Evolutionary conservation across 2,113 vertebrate species (phyloP).

Genomic region (Crotalus tigris): DNA sequence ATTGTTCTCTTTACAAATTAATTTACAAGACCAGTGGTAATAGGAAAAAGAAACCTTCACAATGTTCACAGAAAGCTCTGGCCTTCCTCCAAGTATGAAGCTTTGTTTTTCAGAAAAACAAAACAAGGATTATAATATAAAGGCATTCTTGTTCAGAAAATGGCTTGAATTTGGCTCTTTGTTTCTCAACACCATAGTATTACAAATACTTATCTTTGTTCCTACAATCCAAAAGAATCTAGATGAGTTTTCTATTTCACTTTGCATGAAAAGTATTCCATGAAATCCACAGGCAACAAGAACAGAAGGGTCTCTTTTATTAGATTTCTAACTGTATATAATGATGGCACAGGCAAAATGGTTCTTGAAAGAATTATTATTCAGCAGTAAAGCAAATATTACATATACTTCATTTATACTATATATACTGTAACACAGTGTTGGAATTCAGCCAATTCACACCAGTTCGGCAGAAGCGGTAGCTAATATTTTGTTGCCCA

Average conservation of each 20-base stretch:
- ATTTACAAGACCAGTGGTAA: neutral
- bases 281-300: neutral
- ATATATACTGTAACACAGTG: neutral
- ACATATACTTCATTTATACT: neutral
- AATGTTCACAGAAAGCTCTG: neutral
- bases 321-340: neutral
- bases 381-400: neutral
- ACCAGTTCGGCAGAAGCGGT: no score
- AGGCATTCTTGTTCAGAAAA: neutral
- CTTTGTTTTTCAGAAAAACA: constrained; percentile 27
- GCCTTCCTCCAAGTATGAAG: neutral
- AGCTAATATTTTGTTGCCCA: no score
- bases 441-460: no score
- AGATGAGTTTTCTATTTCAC: constrained; percentile 17
- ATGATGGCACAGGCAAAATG: constrained; percentile 42
- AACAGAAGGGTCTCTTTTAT: neutral
- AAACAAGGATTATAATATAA: constrained; percentile 15
- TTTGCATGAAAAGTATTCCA: neutral
- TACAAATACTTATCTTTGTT: neutral
- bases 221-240: constrained; percentile 37
- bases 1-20: neutral
- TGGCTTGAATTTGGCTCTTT: constrained; percentile 21
- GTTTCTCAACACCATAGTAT: constrained; percentile 14
- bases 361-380: constrained; percentile 17
- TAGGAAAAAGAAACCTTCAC: neutral